Conservation (phyloP, 2,888 invertebrate genomes). For the Xiphydria camelus region DNA sequence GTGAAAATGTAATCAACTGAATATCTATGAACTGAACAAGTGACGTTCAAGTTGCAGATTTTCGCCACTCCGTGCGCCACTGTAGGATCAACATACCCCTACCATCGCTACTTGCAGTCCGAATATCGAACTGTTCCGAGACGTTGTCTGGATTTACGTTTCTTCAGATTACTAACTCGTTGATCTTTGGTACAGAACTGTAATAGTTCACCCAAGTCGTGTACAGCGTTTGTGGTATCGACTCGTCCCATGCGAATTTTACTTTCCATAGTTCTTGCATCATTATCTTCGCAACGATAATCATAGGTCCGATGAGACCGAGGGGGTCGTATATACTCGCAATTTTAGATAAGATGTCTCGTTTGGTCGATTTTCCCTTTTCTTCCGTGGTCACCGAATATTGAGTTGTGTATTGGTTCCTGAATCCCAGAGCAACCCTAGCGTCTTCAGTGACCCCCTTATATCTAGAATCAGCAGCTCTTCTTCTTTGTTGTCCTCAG, state of each 20-base stretch:
- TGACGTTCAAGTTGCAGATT: too few species aligned
- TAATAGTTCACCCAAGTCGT: not conserved
- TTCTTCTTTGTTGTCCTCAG: too few species aligned
- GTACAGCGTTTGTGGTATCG: not conserved
- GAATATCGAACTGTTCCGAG: constrained; percentile 1
- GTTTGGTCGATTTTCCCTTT: not conserved
- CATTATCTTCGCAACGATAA: constrained; percentile 10
- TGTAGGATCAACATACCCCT: too few species aligned
- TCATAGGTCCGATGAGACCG: constrained; percentile 7
- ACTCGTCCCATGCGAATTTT: constrained; percentile 6
- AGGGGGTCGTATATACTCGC: constrained; percentile 11
- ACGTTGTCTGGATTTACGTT: not conserved
- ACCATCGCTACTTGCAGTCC: too few species aligned
- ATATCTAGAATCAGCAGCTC: not conserved
- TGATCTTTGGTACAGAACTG: not conserved
- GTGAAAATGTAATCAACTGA: too few species aligned
- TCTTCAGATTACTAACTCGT: constrained; percentile 4
- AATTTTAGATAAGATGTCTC: constrained; percentile 3
- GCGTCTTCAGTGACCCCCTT: not conserved
- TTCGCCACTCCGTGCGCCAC: too few species aligned
- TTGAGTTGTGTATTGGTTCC: not conserved
- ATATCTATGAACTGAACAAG: too few species aligned
- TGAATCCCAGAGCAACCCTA: not conserved
- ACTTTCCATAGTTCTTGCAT: constrained; percentile 7
- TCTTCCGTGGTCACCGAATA: not conserved